These are phyloP conservation scores for Lomographa bimaculata DNA, from an alignment of 2,888 invertebrate genomes.

Conservation along the genomic window DNA sequence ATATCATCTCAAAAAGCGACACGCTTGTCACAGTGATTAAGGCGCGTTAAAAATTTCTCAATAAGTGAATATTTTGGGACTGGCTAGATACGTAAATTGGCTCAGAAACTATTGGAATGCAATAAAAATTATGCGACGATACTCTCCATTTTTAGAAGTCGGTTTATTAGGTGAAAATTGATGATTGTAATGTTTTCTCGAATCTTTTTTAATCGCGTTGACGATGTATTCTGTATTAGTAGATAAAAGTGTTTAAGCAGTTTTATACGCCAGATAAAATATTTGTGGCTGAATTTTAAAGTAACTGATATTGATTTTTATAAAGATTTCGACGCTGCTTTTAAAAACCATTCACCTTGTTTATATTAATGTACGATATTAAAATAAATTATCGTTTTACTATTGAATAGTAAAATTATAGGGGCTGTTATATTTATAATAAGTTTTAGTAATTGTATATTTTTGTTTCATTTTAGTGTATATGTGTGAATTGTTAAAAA, in stretches of 20 bases:
- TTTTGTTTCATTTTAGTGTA: constrained; percentile 63
- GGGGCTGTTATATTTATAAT: constrained; percentile 80
- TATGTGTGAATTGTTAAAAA: constrained; percentile 44
- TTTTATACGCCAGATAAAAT: constrained; percentile 27
- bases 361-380: constrained; percentile 62
- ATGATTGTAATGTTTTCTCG: constrained; percentile 43
- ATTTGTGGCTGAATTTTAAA: constrained; percentile 31
- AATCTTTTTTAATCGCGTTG: constrained; percentile 46
- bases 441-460: constrained; percentile 70
- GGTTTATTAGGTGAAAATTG: constrained; percentile 5
- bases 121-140: too few relatives aligned
- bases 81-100: too few relatives aligned
- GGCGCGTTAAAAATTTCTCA: too few relatives aligned
- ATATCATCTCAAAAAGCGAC: too few relatives aligned
- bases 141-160: too few relatives aligned
- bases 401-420: constrained; percentile 78
- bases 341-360: constrained; percentile 64
- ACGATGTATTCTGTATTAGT: constrained; percentile 39
- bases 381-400: constrained; percentile 66
- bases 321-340: constrained; percentile 70
- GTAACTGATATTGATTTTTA: constrained; percentile 37
- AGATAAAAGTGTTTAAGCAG: constrained; percentile 37
- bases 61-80: too few relatives aligned
- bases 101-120: too few relatives aligned
- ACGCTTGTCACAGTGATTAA: too few relatives aligned